Percentiles rank a stretch among this genome's conserved stretches.
These are phyloP conservation scores for Gonioctena quinquepunctata DNA, from an alignment of 1,140 invertebrate genomes.

Conservation along the genomic window DNA sequence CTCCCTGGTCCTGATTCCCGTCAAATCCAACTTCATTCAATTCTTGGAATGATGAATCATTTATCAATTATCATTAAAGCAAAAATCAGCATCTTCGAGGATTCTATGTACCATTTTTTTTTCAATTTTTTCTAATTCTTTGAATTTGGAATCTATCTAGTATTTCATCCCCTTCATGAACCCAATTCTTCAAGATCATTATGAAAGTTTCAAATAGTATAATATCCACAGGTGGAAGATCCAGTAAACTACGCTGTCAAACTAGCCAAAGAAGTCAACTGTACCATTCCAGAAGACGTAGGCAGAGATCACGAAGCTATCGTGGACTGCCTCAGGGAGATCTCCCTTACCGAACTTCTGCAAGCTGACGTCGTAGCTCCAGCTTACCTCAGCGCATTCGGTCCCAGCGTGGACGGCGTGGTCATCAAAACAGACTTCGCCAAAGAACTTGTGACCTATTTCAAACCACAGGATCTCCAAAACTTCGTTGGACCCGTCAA, in stretches of 20 bases:
- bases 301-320: slow-evolving; percentile 78
- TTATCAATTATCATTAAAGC: no score
- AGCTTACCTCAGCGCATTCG: slow-evolving; percentile 82
- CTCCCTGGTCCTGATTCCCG: no score
- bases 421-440: slow-evolving; percentile 81
- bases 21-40: no score
- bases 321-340: slow-evolving; percentile 79
- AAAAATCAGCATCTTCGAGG: no score
- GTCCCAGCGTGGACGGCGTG: slow-evolving; percentile 84
- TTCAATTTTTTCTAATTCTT: no score
- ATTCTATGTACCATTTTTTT: no score
- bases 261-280: slow-evolving; percentile 84
- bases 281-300: slow-evolving; percentile 77
- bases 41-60: no score
- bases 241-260: slow-evolving; percentile 83
- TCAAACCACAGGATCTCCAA: slow-evolving; percentile 69
- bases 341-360: slow-evolving; percentile 76
- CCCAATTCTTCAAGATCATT: no score
- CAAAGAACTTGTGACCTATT: slow-evolving; percentile 72
- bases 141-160: no score
- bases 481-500: slow-evolving; percentile 65
- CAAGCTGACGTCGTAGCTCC: slow-evolving; percentile 78
- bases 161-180: no score
- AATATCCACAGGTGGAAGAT: slow-evolving; percentile 72
- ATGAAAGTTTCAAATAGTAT: no score